Evolutionary conservation across 2,113 vertebrate species (phyloP), one percentile per base, ranked within the genome.

Genomic region (Dinomys branickii): DNA sequence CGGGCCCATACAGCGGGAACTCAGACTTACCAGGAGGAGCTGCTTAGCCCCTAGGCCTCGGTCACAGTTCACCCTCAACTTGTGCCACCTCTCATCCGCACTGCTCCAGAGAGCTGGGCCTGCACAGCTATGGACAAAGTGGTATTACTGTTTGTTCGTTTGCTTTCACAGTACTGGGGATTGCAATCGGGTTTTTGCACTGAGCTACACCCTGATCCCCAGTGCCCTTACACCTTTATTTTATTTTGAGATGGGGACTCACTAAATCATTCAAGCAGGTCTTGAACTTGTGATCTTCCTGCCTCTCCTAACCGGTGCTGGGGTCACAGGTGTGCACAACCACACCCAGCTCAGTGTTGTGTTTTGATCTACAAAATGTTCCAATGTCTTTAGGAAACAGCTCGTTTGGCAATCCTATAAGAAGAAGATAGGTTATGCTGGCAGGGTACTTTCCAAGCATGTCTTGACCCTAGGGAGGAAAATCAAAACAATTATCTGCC

Each of bases 401-500:
- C 47, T 89, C 58, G 12, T 54, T 44, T 24, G 24, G 35, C 61
- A 59, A 33, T 89, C 58, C 58, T 58, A 30, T 1, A 69, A 44
- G 12, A 95, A 26, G 20, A 71, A 47, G 28, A 81, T 4, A 14
- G 2, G 77, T 78, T 84, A 2, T 4, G n/a, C 2, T 73, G 35
- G 61, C n/a, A n/a, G 56, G 20, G 7, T 4, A 58, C 28, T 90
- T 84, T 81, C 20, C 19, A 96, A 94, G 71, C 7, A 77, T 69
- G 71, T 94, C 67, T 83, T 83, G n/a, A 33, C 71, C 50, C 59
- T 94, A 41, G 71, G 71, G 65, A 89, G 73, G 61, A 80, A 90
- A 92, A 19, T 73, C 38, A 17, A 92, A 82, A 54, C 58, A 73
- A 90, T 89, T 78, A 47, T 44, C 50, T n/a, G 67, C 33, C 35